Evolutionary conservation across 2,797 vertebrate species (phyloP).

Genomic region (Dermochelys coriacea): DNA sequence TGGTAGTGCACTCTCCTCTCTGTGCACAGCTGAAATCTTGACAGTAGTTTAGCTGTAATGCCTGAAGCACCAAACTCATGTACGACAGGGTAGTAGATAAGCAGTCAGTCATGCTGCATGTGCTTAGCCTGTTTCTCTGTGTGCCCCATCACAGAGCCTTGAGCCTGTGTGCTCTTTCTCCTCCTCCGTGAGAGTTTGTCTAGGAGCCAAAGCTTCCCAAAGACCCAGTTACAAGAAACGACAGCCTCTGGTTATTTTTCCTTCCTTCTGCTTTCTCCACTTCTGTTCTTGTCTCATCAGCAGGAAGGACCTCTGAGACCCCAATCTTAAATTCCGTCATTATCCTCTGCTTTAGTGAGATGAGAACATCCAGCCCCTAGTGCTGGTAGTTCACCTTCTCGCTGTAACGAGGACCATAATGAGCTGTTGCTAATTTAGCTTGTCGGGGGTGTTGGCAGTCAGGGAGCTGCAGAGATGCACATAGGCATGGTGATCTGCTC

Average conservation of each 20-base stretch:
- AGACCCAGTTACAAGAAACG: neutral
- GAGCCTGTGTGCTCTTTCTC: neutral
- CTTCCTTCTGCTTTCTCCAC: neutral
- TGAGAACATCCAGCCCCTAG: neutral
- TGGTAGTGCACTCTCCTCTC: neutral
- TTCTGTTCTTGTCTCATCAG: neutral
- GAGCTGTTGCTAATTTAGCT: neutral
- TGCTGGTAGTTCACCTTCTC: neutral
- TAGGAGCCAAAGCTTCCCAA: neutral
- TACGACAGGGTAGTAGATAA: neutral
- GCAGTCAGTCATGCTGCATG: neutral
- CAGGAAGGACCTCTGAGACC: neutral
- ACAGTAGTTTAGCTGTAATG: slow-evolving; percentile 16
- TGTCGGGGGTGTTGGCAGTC: neutral
- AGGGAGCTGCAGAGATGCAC: neutral
- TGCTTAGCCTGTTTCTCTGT: neutral
- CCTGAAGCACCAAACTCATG: neutral
- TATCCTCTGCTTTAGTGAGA: neutral
- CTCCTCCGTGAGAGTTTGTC: neutral
- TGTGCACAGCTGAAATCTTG: neutral
- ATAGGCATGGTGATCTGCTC: neutral
- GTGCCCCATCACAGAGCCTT: neutral
- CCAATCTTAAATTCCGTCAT: accelerated
- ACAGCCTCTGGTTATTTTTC: neutral
- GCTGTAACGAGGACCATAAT: neutral